Evolutionary conservation across 2,797 vertebrate genomes (phyloP).

Genomic region (Heteromormyrus szaboi): DNA sequence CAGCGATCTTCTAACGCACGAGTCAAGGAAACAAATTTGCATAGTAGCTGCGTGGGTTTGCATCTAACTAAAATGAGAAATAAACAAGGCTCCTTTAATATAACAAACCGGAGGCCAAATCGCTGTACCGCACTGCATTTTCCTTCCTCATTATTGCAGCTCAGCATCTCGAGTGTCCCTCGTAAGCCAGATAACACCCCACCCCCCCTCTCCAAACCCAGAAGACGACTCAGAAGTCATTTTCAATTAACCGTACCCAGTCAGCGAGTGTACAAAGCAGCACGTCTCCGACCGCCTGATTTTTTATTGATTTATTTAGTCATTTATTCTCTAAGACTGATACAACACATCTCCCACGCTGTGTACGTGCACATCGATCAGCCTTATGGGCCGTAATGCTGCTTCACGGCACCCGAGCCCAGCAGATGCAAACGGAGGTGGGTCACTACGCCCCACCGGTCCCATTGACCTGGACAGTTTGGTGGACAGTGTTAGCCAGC

Average conservation of each 20-base stretch:
- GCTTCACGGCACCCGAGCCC: background rate
- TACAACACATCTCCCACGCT: background rate
- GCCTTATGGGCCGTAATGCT: background rate
- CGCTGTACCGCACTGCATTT: background rate
- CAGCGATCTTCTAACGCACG: background rate
- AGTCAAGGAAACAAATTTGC: background rate
- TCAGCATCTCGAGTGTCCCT: background rate
- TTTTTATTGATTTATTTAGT: slow-evolving; percentile 15
- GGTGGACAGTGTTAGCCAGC: background rate
- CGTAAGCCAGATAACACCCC: background rate
- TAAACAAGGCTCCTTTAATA: background rate
- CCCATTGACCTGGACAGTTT: background rate
- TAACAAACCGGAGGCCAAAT: background rate
- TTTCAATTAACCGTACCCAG: background rate
- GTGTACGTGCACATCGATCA: background rate
- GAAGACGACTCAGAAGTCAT: background rate
- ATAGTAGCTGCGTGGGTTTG: background rate
- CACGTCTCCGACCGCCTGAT: background rate
- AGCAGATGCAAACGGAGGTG: background rate
- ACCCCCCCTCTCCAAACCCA: background rate
- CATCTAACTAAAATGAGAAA: background rate
- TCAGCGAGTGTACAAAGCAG: background rate
- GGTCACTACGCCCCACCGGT: background rate
- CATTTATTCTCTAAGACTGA: slow-evolving; percentile 13
- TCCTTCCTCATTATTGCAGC: background rate